Percentiles rank a stretch among this genome's conserved stretches.
These are phyloP conservation scores for Etheostoma spectabile DNA, from an alignment of 2,113 vertebrate genomes.

Conservation along the genomic window DNA sequence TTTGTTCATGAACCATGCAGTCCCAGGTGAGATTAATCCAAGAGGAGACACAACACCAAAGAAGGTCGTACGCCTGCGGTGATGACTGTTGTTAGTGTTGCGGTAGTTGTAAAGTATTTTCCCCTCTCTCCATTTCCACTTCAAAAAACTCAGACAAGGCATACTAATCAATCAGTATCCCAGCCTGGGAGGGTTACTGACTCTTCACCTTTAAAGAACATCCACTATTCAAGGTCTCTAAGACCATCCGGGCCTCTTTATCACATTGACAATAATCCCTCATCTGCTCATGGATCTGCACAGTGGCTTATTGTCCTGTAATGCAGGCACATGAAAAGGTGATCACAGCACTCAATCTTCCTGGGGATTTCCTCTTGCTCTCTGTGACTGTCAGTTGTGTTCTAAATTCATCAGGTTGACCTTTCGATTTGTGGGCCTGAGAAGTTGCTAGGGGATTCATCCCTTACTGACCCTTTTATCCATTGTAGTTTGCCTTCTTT, in stretches of 20 bases:
- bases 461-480: conserved; percentile 4
- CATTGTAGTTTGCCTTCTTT: not conserved
- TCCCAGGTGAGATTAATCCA: conserved; percentile 69
- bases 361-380: conserved; percentile 56
- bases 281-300: conserved; percentile 42
- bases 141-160: conserved; percentile 37
- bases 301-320: conserved; percentile 35
- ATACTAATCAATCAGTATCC: conserved; percentile 51
- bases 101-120: conserved; percentile 11
- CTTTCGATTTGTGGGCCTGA: conserved; percentile 40
- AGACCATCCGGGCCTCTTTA: conserved; percentile 8
- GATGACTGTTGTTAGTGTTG: conserved; percentile 24
- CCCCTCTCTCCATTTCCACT: conserved; percentile 25
- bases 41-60: conserved; percentile 49
- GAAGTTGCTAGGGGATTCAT: conserved; percentile 29
- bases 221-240: conserved; percentile 39
- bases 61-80: conserved; percentile 38
- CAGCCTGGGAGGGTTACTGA: conserved; percentile 22
- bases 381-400: conserved; percentile 33
- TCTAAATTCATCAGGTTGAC: conserved; percentile 59
- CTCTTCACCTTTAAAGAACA: conserved; percentile 61
- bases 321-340: conserved; percentile 62
- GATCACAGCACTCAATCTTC: conserved; percentile 63
- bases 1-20: conserved; percentile 74
- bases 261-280: conserved; percentile 48